These are phyloP conservation scores for Indicator indicator DNA, from an alignment of 2,113 vertebrate genomes.

Conservation along the genomic window DNA sequence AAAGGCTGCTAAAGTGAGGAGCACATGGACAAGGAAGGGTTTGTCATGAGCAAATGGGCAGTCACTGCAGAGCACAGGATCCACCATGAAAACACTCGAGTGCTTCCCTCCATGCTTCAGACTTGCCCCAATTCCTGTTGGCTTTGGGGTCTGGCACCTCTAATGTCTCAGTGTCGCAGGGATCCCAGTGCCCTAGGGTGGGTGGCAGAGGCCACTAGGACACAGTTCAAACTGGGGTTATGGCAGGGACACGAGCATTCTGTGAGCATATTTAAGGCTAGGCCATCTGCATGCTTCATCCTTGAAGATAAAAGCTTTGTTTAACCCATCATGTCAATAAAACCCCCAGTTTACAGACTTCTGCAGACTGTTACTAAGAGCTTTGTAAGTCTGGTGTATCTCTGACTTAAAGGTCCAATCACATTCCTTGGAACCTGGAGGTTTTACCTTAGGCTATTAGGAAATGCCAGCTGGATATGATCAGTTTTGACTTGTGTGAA, in stretches of 20 bases:
- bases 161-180: not conserved
- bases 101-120: not conserved
- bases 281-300: not conserved
- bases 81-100: not conserved
- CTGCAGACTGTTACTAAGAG: not conserved
- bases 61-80: not conserved
- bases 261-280: fast-evolving
- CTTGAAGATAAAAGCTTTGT: not conserved
- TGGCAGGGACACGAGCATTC: fast-evolving
- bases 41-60: not conserved
- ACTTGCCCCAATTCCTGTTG: not conserved
- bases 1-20: not conserved
- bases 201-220: not conserved
- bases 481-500: not conserved
- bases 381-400: not conserved
- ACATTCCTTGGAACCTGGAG: not conserved
- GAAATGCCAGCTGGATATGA: not conserved
- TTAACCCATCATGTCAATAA: not conserved
- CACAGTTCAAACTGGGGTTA: fast-evolving
- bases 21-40: not conserved
- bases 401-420: not conserved
- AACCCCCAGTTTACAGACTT: not conserved
- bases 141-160: not conserved
- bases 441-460: not conserved
- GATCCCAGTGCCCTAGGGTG: not conserved